phyloP scores from a whole-genome alignment of 2,113 vertebrate genomes.

The Macroglossus sobrinus region DNA sequence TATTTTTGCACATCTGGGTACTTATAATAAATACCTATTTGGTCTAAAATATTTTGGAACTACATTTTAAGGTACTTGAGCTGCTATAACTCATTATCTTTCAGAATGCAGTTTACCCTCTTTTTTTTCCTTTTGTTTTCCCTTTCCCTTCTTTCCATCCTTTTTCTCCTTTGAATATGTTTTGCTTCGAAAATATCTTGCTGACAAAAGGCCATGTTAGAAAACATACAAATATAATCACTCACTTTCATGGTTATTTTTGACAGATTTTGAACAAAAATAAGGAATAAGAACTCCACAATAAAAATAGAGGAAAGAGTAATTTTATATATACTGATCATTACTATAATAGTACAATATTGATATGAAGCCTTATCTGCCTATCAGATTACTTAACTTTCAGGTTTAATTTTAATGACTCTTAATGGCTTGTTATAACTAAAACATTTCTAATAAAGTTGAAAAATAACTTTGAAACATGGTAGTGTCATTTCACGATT shows the following conservation, averaged over 20 bases:
- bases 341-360: not conserved
- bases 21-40: not conserved
- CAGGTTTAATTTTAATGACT: conserved; percentile 48
- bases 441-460: conserved; percentile 31
- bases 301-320: not conserved
- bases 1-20: not conserved
- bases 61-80: not conserved
- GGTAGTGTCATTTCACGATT: not conserved
- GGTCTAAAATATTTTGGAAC: not conserved
- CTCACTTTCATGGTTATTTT: not conserved
- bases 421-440: not conserved
- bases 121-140: not conserved
- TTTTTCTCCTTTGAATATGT: not conserved
- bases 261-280: not conserved
- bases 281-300: not conserved
- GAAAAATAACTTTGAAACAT: conserved; percentile 36
- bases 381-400: conserved; percentile 29
- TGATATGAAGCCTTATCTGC: not conserved
- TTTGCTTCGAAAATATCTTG: not conserved
- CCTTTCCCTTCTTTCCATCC: not conserved
- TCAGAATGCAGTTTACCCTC: not conserved
- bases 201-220: not conserved
- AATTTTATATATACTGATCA: not conserved
- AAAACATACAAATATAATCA: not conserved
- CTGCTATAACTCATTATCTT: not conserved